Evolutionary conservation across 35 echinoderm and acorn worm genomes (phyloP).

Genomic region (Diadema setosum): DNA sequence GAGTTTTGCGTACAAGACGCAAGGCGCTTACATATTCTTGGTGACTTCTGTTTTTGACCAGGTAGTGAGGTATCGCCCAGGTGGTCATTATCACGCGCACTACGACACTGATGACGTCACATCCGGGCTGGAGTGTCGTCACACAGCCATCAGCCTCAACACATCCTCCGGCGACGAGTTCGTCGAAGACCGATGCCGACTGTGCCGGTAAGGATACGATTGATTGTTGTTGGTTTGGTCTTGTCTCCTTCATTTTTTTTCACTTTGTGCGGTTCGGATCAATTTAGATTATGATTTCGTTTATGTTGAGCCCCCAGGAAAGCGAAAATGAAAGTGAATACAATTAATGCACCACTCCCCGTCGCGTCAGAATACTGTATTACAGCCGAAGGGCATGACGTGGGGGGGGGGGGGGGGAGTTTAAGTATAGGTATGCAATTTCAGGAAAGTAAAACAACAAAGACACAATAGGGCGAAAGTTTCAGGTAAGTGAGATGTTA

Average conservation of each 20-base stretch:
- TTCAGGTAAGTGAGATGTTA: too few relatives aligned
- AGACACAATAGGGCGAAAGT: too few relatives aligned
- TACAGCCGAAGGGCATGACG: too few relatives aligned
- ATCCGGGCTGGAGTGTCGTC: slow-evolving; percentile 12
- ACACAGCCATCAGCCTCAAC: not conserved
- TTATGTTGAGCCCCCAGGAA: not conserved
- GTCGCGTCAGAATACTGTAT: too few relatives aligned
- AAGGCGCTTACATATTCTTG: too few relatives aligned
- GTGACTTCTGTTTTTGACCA: too few relatives aligned
- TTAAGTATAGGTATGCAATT: too few relatives aligned
- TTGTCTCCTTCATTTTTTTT: not conserved
- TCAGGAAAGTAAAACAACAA: too few relatives aligned
- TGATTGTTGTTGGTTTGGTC: too few relatives aligned
- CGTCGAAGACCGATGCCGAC: not conserved
- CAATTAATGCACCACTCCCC: not conserved
- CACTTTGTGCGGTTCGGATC: not conserved
- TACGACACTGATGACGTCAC: slow-evolving; percentile 52
- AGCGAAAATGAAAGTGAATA: not conserved
- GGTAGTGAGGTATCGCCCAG: slow-evolving; percentile 62
- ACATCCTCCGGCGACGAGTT: not conserved
- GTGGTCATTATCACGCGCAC: slow-evolving; percentile 85
- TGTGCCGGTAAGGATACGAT: too few relatives aligned
- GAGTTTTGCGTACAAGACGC: too few relatives aligned
- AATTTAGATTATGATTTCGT: not conserved
- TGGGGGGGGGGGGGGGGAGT: too few relatives aligned